Evolutionary conservation across 2,113 vertebrate species (phyloP), one percentile per base, ranked within the genome.

Genomic region (Phycodurus eques): DNA sequence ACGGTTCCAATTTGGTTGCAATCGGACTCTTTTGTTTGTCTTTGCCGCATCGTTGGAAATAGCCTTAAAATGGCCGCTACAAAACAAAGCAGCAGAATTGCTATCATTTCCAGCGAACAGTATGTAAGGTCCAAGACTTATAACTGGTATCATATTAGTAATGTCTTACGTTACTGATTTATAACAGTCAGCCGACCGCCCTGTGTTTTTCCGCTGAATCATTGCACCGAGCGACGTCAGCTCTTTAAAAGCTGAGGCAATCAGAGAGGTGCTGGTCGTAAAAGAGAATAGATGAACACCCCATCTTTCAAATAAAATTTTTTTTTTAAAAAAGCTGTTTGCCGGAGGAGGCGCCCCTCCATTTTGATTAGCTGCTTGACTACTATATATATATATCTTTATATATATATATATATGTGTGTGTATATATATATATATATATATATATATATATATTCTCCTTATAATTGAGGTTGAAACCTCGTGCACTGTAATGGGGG

Each of bases 391-490:
- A 22, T 22, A n/a, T n/a, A n/a, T n/a, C n/a, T n/a, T n/a, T n/a
- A n/a, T n/a, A 9, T 22, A 11, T 56, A 22, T 19, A 17, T 17
- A 6, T 53, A 57, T 27, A 27, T 89, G 89, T 89, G 90, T 14
- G 2, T 60, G 33, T 27, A 57, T 2, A 54, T n/a, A n/a, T 54
- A 54, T 85, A 84, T 90, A 90, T 89, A 91, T 22, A 57, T 27
- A 27, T 27, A 57, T 2, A 54, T n/a, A n/a, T 54, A 54, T n/a
- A 39, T 19, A n/a, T 6, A 17, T 15, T 92, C 87, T 85, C 82
- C 79, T 76, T 81, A 82, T 92, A 92, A 92, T 91, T 89, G 89
- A 90, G 89, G 90, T 85, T 87, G 87, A 87, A 88, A 87, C 87
- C 81, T 85, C 77, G 71, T 84, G 88, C 88, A 85, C 85, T 88